A percentile compares a stretch with the other conserved stretches of the same genome.
phyloP scores from a whole-genome alignment of 2,797 vertebrate genomes.

The Chaetophractus vellerosus region DNA sequence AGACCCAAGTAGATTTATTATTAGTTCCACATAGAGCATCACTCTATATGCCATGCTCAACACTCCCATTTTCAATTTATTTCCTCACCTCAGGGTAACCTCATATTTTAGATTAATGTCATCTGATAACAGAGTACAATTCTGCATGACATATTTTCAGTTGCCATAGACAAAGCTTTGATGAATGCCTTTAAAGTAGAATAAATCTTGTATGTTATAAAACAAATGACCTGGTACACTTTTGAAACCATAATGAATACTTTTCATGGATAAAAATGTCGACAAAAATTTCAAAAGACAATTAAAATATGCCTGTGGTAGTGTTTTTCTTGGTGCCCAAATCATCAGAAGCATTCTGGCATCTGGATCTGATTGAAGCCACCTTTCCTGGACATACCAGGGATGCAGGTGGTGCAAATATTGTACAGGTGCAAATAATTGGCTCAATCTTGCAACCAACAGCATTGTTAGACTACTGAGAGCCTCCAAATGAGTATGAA shows the following conservation, averaged over 20 bases:
- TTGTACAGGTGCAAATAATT: not conserved
- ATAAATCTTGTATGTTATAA: conserved; percentile 70
- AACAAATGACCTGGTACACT: conserved; percentile 55
- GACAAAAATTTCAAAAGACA: conserved; percentile 57
- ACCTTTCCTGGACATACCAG: not conserved
- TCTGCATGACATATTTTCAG: conserved; percentile 74
- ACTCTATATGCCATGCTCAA: conserved; percentile 51
- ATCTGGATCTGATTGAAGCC: not conserved
- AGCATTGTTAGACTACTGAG: not conserved
- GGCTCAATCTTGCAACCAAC: not conserved
- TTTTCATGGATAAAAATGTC: conserved; percentile 57
- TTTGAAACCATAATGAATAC: conserved; percentile 68
- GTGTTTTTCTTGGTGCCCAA: not conserved
- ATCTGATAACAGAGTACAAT: conserved; percentile 78
- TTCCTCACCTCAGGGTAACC: conserved; percentile 69
- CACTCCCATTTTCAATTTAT: conserved; percentile 74
- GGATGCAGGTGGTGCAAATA: not conserved
- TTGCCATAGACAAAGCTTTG: conserved; percentile 78
- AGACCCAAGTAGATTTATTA: conserved; percentile 65
- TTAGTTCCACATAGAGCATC: conserved; percentile 62
- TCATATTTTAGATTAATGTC: conserved; percentile 79
- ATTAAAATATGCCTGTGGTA: conserved; percentile 9
- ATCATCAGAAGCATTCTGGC: not conserved
- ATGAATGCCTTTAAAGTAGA: conserved; percentile 72
- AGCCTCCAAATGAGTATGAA: not conserved